These are phyloP conservation scores for Gallinago paraguaiae DNA, from an alignment of 2,113 vertebrate genomes.

Conservation along the genomic window DNA sequence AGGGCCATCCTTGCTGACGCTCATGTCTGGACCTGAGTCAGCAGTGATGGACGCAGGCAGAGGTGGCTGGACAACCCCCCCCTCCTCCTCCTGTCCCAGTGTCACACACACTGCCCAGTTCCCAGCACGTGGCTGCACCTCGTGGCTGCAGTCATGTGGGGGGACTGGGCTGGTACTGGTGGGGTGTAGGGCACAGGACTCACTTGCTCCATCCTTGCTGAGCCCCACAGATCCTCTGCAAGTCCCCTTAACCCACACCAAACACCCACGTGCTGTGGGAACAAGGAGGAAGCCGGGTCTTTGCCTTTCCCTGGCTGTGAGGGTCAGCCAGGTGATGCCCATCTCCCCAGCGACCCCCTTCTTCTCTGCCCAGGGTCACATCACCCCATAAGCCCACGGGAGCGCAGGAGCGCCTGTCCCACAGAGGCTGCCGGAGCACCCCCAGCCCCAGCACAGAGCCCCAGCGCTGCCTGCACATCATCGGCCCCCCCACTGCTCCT, in stretches of 20 bases:
- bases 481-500: not conserved
- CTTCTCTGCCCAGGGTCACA: not conserved
- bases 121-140: not conserved
- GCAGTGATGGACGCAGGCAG: rapidly evolving
- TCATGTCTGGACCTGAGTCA: not conserved
- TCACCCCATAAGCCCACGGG: not conserved
- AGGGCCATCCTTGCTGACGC: rapidly evolving
- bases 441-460: not conserved
- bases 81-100: too few relatives aligned
- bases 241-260: not conserved
- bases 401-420: not conserved
- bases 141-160: rapidly evolving
- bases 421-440: rapidly evolving
- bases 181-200: not conserved
- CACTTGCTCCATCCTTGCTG: not conserved
- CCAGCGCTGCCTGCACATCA: rapidly evolving
- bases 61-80: not conserved
- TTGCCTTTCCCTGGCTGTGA: not conserved
- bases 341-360: not conserved
- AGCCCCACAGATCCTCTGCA: not conserved
- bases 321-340: rapidly evolving
- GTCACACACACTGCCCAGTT: not conserved
- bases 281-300: not conserved
- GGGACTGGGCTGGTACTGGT: not conserved
- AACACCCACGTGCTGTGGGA: not conserved